Evolutionary conservation across 2,888 invertebrate genomes (phyloP).

Genomic region (Pandemis corylana): DNA sequence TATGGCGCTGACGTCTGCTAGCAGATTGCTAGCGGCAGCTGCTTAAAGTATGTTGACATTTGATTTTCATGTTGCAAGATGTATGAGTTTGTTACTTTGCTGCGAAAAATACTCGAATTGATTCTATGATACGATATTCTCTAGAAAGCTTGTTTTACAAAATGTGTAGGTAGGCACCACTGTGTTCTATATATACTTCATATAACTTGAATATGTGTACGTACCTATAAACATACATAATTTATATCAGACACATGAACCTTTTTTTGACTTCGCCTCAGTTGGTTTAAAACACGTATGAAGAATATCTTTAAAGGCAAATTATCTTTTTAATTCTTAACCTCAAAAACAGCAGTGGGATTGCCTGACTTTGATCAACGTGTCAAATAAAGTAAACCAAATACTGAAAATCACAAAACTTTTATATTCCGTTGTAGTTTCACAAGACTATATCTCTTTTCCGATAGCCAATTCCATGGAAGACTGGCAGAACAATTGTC

Average conservation of each 20-base stretch:
- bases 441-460: neutral
- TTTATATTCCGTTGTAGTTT: neutral
- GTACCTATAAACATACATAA: no score
- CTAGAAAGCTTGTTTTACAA: neutral
- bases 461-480: conserved; percentile 16
- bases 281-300: no score
- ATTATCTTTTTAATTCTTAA: no score
- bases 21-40: conserved; percentile 23
- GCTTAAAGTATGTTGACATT: conserved; percentile 35
- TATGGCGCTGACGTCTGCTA: conserved; percentile 36
- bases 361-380: no score
- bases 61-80: conserved; percentile 33
- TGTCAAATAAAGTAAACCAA: no score
- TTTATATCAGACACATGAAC: no score
- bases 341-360: no score
- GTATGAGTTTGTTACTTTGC: neutral
- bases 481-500: conserved; percentile 15
- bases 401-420: neutral
- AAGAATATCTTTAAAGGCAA: no score
- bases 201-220: no score
- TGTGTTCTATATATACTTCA: no score
- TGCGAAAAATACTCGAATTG: neutral
- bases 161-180: neutral
- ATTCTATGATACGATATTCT: neutral
- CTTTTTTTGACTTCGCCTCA: no score